Percentiles rank a stretch among this genome's conserved stretches.
phyloP scores from a whole-genome alignment of 2,797 vertebrate genomes.

The Fundulus diaphanus region DNA sequence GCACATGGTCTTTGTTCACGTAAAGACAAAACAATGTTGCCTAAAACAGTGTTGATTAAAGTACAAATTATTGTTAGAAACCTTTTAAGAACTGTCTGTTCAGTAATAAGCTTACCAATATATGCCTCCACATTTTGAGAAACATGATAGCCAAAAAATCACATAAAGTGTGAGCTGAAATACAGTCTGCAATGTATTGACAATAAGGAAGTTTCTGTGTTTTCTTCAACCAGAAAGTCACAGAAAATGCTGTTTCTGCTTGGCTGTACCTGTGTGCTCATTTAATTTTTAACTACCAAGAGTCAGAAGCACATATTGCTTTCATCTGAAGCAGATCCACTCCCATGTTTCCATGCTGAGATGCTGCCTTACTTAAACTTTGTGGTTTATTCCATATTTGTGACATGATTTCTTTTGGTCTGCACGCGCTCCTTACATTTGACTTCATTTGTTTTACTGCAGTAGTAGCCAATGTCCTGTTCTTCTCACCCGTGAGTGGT shows the following conservation, averaged over 20 bases:
- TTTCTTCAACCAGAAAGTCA: neutral
- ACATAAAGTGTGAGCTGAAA: neutral
- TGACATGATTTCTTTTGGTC: neutral
- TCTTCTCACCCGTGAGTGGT: neutral
- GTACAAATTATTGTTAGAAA: neutral
- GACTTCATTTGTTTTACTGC: neutral
- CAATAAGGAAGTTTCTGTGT: neutral
- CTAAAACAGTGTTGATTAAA: neutral
- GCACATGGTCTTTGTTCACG: neutral
- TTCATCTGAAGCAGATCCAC: neutral
- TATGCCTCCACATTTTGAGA: neutral
- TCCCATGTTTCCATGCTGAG: constrained; percentile 9
- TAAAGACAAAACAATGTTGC: neutral
- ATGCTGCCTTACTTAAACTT: constrained; percentile 2
- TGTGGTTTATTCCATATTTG: constrained; percentile 7
- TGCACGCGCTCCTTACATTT: neutral
- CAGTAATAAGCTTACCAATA: neutral
- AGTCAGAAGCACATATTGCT: neutral
- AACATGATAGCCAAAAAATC: neutral
- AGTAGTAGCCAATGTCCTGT: neutral
- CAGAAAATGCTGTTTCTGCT: neutral
- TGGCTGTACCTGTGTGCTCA: neutral
- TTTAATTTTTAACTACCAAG: neutral
- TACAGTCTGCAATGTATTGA: neutral
- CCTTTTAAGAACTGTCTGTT: neutral